phyloP scores from a whole-genome alignment of 2,113 vertebrate species.

The Mustela nigripes region DNA sequence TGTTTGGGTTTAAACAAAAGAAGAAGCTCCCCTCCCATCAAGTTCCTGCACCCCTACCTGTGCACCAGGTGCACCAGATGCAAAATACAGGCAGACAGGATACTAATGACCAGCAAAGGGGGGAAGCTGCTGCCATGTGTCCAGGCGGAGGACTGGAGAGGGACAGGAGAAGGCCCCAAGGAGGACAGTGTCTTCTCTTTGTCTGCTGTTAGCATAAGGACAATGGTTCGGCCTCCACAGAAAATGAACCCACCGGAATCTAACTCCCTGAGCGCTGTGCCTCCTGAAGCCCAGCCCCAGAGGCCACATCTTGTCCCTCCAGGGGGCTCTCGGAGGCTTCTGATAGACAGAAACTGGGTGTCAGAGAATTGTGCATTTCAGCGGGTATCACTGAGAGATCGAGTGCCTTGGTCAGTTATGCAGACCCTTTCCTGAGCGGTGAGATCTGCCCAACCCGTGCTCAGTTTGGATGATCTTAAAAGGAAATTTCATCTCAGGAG shows the following conservation, averaged over 20 bases:
- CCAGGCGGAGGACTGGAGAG: not conserved
- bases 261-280: rapidly evolving
- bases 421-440: too few species aligned
- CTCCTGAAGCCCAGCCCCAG: not conserved
- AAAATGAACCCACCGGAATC: not conserved
- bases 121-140: not conserved
- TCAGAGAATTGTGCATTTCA: not conserved
- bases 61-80: not conserved
- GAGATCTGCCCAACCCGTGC: not conserved
- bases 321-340: not conserved
- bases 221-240: not conserved
- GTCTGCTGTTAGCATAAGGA: not conserved
- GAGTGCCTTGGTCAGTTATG: not conserved
- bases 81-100: not conserved
- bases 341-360: not conserved
- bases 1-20: not conserved
- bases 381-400: rapidly evolving
- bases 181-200: not conserved
- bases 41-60: too few species aligned
- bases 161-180: not conserved
- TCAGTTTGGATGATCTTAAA: not conserved
- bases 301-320: too few species aligned
- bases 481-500: not conserved
- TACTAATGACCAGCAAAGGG: not conserved
- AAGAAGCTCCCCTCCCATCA: not conserved